phyloP scores from a whole-genome alignment of 2,113 vertebrate species.

The Antennarius striatus region DNA sequence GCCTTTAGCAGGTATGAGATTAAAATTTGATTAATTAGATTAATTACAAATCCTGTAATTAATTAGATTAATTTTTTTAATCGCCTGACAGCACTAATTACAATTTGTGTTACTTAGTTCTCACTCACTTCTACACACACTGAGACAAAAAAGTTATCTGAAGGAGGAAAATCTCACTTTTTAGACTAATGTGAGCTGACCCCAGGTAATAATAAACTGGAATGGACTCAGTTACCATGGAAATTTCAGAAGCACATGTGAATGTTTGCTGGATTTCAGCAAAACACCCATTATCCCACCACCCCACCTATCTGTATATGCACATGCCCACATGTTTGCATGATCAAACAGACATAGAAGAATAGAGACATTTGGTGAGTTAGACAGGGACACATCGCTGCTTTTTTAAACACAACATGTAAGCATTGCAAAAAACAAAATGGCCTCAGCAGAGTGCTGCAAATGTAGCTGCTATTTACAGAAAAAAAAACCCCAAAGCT shows the following conservation, averaged over 20 bases:
- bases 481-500: not conserved
- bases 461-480: not conserved
- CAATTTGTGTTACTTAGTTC: too few species aligned
- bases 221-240: conserved; percentile 41
- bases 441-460: conserved; percentile 24
- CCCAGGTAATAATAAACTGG: not conserved
- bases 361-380: not conserved
- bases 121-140: not conserved
- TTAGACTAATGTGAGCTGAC: conserved; percentile 30
- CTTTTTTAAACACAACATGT: conserved; percentile 27
- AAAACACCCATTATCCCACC: not conserved
- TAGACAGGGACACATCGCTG: not conserved
- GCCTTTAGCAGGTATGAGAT: too few species aligned
- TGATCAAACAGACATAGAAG: not conserved
- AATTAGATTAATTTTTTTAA: too few species aligned
- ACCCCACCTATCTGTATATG: not conserved
- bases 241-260: conserved; percentile 38
- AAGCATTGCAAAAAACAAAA: conserved; percentile 24
- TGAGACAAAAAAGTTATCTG: not conserved
- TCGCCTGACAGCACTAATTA: too few species aligned
- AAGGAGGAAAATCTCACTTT: conserved; percentile 3
- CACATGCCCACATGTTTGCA: not conserved
- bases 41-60: too few species aligned
- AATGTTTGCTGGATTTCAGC: conserved; percentile 22
- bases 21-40: too few species aligned